phyloP scores from a whole-genome alignment of 2,797 vertebrate species.

The Pachyuromys duprasi region DNA sequence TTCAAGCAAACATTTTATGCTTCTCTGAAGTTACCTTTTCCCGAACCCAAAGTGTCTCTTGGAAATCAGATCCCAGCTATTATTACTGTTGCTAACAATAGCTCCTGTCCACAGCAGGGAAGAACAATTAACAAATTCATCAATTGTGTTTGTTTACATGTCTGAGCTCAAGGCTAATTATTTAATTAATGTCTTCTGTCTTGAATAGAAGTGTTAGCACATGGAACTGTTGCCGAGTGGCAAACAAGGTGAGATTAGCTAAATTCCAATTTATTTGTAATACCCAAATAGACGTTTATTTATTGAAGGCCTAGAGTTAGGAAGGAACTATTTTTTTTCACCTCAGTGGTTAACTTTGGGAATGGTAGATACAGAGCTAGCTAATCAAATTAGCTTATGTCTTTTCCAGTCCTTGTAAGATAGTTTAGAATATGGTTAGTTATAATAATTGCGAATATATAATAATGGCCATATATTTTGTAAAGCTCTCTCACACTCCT shows the following conservation, averaged over 20 bases:
- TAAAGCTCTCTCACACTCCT: neutral
- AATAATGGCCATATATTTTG: constrained; percentile 20
- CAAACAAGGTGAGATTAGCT: constrained; percentile 72
- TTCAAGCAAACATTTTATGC: neutral
- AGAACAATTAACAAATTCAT: constrained; percentile 81
- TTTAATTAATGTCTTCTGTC: constrained; percentile 83
- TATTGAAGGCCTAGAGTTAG: constrained; percentile 35
- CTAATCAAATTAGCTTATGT: constrained; percentile 22
- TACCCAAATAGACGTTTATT: constrained; percentile 46
- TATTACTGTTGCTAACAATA: constrained; percentile 80
- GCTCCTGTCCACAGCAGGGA: constrained; percentile 79
- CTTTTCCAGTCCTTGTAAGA: constrained; percentile 7
- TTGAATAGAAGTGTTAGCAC: constrained; percentile 72
- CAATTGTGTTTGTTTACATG: constrained; percentile 80
- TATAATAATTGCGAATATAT: neutral
- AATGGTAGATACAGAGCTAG: constrained; percentile 2
- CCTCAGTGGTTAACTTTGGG: constrained; percentile 36
- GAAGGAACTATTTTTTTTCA: neutral
- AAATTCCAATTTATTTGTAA: constrained; percentile 58
- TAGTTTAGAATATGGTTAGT: neutral
- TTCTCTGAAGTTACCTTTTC: constrained; percentile 13
- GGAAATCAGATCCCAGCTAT: constrained; percentile 70
- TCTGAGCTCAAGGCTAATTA: constrained; percentile 81
- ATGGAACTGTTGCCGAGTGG: constrained; percentile 59
- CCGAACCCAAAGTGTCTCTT: constrained; percentile 38